Evolutionary conservation across 1,140 invertebrate species (phyloP).

Genomic region (Stegodyphus dumicola): DNA sequence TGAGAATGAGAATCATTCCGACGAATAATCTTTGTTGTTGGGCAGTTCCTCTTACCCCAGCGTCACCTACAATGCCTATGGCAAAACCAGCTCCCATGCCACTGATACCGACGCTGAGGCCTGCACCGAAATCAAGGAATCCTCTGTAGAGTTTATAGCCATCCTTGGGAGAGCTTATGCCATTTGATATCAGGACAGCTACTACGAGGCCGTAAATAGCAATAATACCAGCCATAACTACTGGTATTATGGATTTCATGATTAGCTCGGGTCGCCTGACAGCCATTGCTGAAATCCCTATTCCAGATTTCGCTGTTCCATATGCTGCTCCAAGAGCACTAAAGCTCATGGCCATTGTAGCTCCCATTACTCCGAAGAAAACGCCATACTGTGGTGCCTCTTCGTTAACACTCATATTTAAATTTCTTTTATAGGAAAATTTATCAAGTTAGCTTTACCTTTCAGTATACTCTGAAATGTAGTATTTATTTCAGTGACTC

Average conservation of each 20-base stretch:
- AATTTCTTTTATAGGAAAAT: no score
- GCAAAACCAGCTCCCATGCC: slow-evolving; percentile 98
- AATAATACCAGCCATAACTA: slow-evolving; percentile 99
- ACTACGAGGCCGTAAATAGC: slow-evolving; percentile 99
- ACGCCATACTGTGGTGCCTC: slow-evolving; percentile 85
- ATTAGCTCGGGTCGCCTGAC: slow-evolving; percentile 99
- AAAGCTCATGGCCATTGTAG: slow-evolving; percentile 97
- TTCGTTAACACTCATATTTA: background rate
- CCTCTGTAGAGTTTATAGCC: slow-evolving; percentile 90
- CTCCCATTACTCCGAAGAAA: slow-evolving; percentile 99
- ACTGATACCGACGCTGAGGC: slow-evolving; percentile 95
- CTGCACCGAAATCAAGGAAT: slow-evolving; percentile 96
- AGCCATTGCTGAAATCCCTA: slow-evolving; percentile 99
- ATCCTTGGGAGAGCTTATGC: slow-evolving; percentile 70
- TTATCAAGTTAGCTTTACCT: no score
- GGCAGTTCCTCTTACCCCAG: slow-evolving; percentile 96
- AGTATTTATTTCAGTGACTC: no score
- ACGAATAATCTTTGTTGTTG: slow-evolving; percentile 98
- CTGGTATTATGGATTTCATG: slow-evolving; percentile 99
- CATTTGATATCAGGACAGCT: slow-evolving; percentile 94
- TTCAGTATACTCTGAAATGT: no score
- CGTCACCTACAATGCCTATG: slow-evolving; percentile 98
- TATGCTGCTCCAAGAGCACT: slow-evolving; percentile 94
- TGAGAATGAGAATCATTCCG: slow-evolving; percentile 99
- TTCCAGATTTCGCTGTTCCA: slow-evolving; percentile 99